Percentiles rank a stretch among this genome's conserved stretches.
Evolutionary conservation across 2,113 vertebrate genomes (phyloP).

Genomic region (Sander lucioperca): DNA sequence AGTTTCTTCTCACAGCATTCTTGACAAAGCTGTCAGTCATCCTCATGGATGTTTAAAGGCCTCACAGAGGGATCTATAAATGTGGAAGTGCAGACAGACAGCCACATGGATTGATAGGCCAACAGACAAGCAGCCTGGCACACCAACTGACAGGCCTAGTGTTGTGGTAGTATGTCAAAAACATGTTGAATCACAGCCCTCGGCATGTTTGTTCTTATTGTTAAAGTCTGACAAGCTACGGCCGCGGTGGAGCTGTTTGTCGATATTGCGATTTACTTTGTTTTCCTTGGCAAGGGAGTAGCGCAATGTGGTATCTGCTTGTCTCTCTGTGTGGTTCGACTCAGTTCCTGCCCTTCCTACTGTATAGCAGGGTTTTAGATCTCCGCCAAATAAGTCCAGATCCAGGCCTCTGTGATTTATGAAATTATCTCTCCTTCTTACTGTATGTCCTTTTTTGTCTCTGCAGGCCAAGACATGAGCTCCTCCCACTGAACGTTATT

Average conservation of each 20-base stretch:
- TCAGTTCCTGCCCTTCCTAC: conserved; percentile 14
- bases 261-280: conserved; percentile 54
- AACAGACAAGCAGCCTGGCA: conserved; percentile 28
- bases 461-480: conserved; percentile 78
- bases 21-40: conserved; percentile 31
- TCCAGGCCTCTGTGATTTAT: conserved; percentile 49
- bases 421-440: conserved; percentile 61
- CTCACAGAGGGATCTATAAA: conserved; percentile 19
- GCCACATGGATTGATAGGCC: conserved; percentile 30
- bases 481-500: conserved; percentile 70
- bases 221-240: conserved; percentile 25
- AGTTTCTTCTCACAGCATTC: conserved; percentile 8
- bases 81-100: conserved; percentile 26
- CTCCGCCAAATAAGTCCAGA: conserved; percentile 71
- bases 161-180: conserved; percentile 38
- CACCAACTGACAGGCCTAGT: conserved; percentile 4
- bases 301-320: conserved; percentile 23
- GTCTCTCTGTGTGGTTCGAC: conserved; percentile 26
- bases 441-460: conserved; percentile 72
- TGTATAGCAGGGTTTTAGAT: conserved; percentile 27
- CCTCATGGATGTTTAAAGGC: conserved; percentile 15
- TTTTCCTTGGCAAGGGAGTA: conserved; percentile 51
- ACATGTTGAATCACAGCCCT: conserved; percentile 43
- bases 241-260: conserved; percentile 16
- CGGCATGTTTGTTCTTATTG: conserved; percentile 31